A percentile compares a stretch with the other conserved stretches of the same genome.
Evolutionary conservation across 2,113 vertebrate genomes (phyloP).

Genomic region (Clinocottus analis): DNA sequence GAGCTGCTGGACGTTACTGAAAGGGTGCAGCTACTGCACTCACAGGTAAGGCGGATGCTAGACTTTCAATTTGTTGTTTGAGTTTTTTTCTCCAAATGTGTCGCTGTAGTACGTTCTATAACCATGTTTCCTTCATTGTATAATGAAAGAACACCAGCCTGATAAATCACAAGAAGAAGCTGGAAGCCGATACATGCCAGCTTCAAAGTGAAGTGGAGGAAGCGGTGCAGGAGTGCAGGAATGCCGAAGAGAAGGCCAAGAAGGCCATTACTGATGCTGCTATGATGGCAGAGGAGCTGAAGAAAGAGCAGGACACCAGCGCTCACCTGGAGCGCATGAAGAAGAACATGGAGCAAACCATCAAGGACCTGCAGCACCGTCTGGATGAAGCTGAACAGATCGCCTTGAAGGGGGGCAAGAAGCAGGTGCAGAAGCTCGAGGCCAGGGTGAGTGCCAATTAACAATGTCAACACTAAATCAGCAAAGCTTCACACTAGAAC

Average conservation of each 20-base stretch:
- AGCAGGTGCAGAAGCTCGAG: conserved; percentile 85
- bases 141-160: conserved; percentile 76
- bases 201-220: conserved; percentile 82
- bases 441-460: conserved; percentile 72
- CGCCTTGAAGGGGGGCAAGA: conserved; percentile 88
- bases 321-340: conserved; percentile 92
- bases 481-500: not conserved
- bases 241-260: conserved; percentile 81
- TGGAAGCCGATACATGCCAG: conserved; percentile 77
- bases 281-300: conserved; percentile 93
- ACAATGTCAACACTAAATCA: not conserved
- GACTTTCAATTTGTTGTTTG: not conserved
- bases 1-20: conserved; percentile 88
- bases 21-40: conserved; percentile 90
- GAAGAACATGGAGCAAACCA: conserved; percentile 81
- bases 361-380: conserved; percentile 86
- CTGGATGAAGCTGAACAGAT: conserved; percentile 89
- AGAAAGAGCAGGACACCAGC: conserved; percentile 93
- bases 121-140: not conserved
- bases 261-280: conserved; percentile 86
- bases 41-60: conserved; percentile 77
- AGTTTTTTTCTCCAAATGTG: not conserved
- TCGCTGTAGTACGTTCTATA: not conserved
- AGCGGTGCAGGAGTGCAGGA: conserved; percentile 79
- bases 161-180: conserved; percentile 83